phyloP scores from a whole-genome alignment of 1,140 invertebrate species.

The Mizuhopecten yessoensis region DNA sequence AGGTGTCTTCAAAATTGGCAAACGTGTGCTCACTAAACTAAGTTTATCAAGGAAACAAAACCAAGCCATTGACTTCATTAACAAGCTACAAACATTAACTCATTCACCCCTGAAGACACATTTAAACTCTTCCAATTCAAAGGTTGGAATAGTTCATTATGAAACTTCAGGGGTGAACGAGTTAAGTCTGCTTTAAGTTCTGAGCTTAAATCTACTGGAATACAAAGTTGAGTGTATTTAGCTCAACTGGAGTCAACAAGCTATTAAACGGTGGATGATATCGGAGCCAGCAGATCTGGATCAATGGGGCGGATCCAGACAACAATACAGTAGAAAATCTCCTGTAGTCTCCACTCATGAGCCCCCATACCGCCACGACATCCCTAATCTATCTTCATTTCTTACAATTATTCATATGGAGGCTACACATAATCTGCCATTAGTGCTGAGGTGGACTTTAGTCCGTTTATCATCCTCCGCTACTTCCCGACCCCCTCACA shows the following conservation, averaged over 20 bases:
- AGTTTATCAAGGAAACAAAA: too few relatives aligned
- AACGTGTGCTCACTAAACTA: too few relatives aligned
- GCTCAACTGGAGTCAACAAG: not conserved
- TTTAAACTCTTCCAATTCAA: too few relatives aligned
- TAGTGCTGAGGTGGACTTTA: not conserved
- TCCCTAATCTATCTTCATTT: not conserved
- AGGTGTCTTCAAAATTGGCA: too few relatives aligned
- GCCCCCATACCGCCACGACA: not conserved
- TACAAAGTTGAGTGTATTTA: not conserved
- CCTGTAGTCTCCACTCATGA: not conserved
- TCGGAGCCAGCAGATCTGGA: not conserved
- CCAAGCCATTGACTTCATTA: too few relatives aligned
- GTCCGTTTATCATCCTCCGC: not conserved
- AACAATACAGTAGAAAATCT: not conserved
- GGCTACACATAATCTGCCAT: conserved; percentile 31
- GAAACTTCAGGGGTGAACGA: too few relatives aligned
- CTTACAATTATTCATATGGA: conserved; percentile 27
- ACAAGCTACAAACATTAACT: too few relatives aligned
- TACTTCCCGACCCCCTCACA: not conserved
- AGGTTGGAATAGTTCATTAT: too few relatives aligned
- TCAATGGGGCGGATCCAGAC: conserved; percentile 10
- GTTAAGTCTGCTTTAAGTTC: too few relatives aligned
- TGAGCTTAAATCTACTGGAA: too few relatives aligned
- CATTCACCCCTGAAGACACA: too few relatives aligned
- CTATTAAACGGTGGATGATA: not conserved